Evolutionary conservation across 2,797 vertebrate genomes (phyloP), one percentile per base, ranked within the genome.

Genomic region (Microchirus variegatus): DNA sequence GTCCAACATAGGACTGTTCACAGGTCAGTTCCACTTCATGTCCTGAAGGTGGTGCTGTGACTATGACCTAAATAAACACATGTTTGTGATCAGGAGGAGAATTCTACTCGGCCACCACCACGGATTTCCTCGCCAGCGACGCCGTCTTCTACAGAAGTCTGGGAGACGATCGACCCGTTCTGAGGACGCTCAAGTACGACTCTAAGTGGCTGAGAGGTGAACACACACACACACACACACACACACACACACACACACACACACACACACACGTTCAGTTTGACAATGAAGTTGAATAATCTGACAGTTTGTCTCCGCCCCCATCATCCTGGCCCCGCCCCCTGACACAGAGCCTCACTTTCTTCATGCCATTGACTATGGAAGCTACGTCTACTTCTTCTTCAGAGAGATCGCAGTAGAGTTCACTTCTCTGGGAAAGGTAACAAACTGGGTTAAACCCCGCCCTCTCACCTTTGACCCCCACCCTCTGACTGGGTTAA

Each of bases 361-460:
- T 71, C 94, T 96, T 58, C 96, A 97, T 17, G 96, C 96, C 66
- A 94, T 97, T 9, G 96, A 98, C 79, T 98, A 98, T 0, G 96
- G 96, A n/a, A 97, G 94, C 90, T 97, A 95, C 4, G 95, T 98
- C 54, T 98, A 99, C 90, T 97, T 99, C 89, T 99, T 98, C 94
- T 94, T 98, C 66, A 94, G 95, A 76, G 97, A 99, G 90, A 97
- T 98, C 18, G 94, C 96, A 0, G 95, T 97, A 45, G 97, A 99
- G 75, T 95, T 97, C 86, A 97, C 95, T 11, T 91, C 94, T 19
- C 88, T 97, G 71, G 97, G 97, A 85, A 99, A 98, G 96, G 97
- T 95, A 42, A 6, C 41, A 13, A 14, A 5, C 89, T 2, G 11
- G 4, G 14, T 4, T 13, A 41, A 41, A 13, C 40, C 12, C 40